Base-by-base conservation (phyloP, 2,113 vertebrate genomes). In the Rhinoptilus africanus region DNA sequence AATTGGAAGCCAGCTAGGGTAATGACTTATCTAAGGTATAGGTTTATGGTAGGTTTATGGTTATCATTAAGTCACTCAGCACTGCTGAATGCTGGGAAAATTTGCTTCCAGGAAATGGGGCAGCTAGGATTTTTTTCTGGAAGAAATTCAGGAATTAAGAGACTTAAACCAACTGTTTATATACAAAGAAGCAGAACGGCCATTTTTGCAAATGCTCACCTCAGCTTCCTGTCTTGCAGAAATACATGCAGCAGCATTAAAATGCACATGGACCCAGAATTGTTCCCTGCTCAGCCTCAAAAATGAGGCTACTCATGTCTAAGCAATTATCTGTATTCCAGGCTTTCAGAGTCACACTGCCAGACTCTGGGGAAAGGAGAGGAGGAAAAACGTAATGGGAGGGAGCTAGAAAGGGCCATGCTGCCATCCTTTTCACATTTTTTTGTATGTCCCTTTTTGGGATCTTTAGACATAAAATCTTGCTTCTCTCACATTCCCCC, bases 11-110 rank as follows among this genome's bases (percentile, higher is more conserved):
- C 43, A 85, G 28, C 16, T 17, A 92, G 3, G 3, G 7, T 57
- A 91, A 64, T 39, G 34, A 6, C 24, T 72, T 45, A 50, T 17
- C 27, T 22, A 37, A 89, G 8, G 24, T 30, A 16, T 1, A 62
- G 11, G 3, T 45, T 53, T 68, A 35, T 1, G 0, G 15, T 1
- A 62, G 11, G 3, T 45, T 53, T 68, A 35, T 1, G 0, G 15
- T 56, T 84, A 63, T 50, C 21, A 43, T 56, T 89, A 85, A 75
- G 10, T 30, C 72, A 50, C 22, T 45, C 28, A 71, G 14, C 14
- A 32, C 8, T 71, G 23, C 10, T 89, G 63, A 91, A 59, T 23
- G 8, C 27, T 54, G 48, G 41, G 28, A 32, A 78, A 62, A 50
- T 85, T 54, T 89, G n/a, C 51, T 28, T 74, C 37, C 34, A 71